Conservation (phyloP, 2,113 vertebrate genomes). For the Mus spicilegus region DNA sequence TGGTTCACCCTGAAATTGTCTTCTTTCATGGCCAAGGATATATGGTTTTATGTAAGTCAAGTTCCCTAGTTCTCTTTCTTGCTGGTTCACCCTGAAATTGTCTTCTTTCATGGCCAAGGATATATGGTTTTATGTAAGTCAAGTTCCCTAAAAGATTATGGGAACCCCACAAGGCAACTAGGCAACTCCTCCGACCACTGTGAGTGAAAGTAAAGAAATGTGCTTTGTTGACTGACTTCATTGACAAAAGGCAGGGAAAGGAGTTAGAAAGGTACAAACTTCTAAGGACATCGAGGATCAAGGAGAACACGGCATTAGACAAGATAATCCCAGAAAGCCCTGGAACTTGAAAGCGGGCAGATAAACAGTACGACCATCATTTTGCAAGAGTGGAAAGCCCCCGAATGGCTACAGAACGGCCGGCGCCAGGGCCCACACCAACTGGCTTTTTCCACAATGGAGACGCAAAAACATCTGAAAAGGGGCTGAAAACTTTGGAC, state of each 20-base stretch:
- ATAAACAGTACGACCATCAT: too few relatives aligned
- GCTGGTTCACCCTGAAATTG: too few relatives aligned
- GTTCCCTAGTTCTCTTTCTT: too few relatives aligned
- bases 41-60: not conserved
- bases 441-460: accelerated
- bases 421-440: too few relatives aligned
- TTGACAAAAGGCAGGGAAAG: not conserved
- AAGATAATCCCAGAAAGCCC: not conserved
- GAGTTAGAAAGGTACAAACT: not conserved
- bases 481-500: not conserved
- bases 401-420: not conserved
- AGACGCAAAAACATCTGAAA: not conserved
- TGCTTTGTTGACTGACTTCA: too few relatives aligned
- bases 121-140: not conserved
- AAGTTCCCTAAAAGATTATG: not conserved
- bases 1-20: too few relatives aligned
- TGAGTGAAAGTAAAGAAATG: too few relatives aligned
- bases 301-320: not conserved
- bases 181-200: too few relatives aligned
- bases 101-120: not conserved
- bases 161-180: not conserved
- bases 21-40: not conserved
- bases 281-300: not conserved
- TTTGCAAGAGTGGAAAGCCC: not conserved
- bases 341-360: not conserved